phyloP scores from a whole-genome alignment of 2,113 vertebrate genomes.

The Hippocampus barbouri region DNA sequence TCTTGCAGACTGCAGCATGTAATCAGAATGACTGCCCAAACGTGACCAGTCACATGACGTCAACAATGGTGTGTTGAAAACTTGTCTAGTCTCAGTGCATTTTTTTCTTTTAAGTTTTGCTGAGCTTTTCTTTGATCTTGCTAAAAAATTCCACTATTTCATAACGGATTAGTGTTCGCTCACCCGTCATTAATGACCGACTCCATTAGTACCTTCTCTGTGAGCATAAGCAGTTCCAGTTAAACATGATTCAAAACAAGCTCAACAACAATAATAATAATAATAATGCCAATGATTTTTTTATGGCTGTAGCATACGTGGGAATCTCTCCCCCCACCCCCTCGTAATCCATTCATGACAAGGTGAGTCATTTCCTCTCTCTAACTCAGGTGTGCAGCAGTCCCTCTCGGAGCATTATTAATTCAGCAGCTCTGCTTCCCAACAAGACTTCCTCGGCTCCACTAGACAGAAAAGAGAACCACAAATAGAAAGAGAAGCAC shows the following conservation, averaged over 20 bases:
- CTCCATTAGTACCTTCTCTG: background rate
- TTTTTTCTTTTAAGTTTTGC: background rate
- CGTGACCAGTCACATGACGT: no score
- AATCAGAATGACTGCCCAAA: no score
- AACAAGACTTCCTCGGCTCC: conserved; percentile 8
- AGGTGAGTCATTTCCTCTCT: conserved; percentile 26
- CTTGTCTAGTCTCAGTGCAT: no score
- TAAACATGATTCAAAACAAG: background rate
- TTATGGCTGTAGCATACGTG: no score
- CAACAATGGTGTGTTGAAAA: no score
- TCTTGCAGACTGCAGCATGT: no score
- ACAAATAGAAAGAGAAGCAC: background rate
- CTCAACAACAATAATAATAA: background rate
- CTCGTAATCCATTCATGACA: background rate
- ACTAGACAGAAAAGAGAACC: background rate
- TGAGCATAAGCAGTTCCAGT: background rate
- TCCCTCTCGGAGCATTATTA: conserved; percentile 35
- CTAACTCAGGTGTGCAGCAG: conserved; percentile 35
- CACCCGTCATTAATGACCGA: background rate
- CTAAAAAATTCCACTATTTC: background rate
- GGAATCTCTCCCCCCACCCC: background rate
- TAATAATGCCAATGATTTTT: no score
- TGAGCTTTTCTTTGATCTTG: background rate
- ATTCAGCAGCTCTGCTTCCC: conserved; percentile 28
- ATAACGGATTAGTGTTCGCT: background rate